These are phyloP conservation scores for Caenorhabditis becei DNA, from an alignment of 2,888 invertebrate species.

Conservation along the genomic window DNA sequence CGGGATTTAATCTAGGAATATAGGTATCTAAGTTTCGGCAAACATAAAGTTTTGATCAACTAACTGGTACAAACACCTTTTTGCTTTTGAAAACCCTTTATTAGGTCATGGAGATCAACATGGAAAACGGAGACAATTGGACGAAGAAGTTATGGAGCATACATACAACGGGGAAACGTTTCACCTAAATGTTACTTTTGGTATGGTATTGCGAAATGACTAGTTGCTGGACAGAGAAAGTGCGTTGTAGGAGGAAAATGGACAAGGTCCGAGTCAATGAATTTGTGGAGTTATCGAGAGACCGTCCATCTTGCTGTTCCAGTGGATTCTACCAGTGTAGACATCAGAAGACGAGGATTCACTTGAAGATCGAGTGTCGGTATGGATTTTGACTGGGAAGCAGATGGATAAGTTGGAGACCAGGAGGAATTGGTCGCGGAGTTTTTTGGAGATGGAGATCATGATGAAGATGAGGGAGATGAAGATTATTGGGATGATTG, in stretches of 20 bases:
- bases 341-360: constrained; percentile 54
- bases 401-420: constrained; percentile 55
- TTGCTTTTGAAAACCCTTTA: constrained; percentile 37
- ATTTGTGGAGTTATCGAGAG: constrained; percentile 37
- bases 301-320: constrained; percentile 54
- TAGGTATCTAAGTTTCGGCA: no score
- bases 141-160: background rate
- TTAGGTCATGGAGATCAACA: constrained; percentile 42
- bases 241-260: background rate
- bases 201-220: constrained; percentile 35
- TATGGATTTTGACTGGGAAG: constrained; percentile 44
- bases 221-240: constrained; percentile 19
- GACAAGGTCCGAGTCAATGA: background rate
- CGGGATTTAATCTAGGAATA: no score
- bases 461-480: constrained; percentile 27
- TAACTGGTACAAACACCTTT: no score
- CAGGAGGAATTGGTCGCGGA: constrained; percentile 45
- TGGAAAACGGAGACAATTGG: constrained; percentile 1
- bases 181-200: constrained; percentile 13
- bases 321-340: constrained; percentile 44
- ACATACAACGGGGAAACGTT: constrained; percentile 23
- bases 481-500: constrained; percentile 49
- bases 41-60: no score
- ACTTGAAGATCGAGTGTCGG: constrained; percentile 55
- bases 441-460: constrained; percentile 18